Percentiles rank a stretch among this genome's conserved stretches.
Evolutionary conservation across 2,113 vertebrate species (phyloP).

Genomic region (Xyrauchen texanus): DNA sequence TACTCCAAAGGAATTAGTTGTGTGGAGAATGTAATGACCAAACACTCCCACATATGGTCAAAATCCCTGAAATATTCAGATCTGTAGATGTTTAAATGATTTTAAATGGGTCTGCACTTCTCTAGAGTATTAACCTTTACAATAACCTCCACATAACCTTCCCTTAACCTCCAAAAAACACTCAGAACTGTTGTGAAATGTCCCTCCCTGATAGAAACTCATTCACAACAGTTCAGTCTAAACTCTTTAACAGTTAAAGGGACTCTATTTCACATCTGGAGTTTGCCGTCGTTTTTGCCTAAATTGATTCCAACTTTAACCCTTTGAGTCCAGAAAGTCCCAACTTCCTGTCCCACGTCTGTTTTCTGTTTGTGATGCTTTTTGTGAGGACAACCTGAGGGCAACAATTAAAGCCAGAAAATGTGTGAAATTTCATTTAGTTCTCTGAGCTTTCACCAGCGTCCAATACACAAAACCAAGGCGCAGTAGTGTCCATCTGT

Average conservation of each 20-base stretch:
- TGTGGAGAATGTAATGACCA: too few species aligned
- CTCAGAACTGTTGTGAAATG: conserved; percentile 39
- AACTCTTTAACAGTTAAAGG: conserved; percentile 84
- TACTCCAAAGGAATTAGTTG: too few species aligned
- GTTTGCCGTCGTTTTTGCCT: background rate
- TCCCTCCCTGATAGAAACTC: conserved; percentile 37
- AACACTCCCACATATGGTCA: too few species aligned
- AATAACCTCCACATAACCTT: conserved; percentile 84
- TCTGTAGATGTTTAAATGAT: too few species aligned
- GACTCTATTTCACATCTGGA: conserved; percentile 64
- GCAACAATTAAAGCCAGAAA: too few species aligned
- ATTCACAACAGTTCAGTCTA: conserved; percentile 25
- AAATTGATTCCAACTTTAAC: conserved; percentile 73
- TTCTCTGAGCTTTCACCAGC: too few species aligned
- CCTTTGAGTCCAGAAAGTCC: conserved; percentile 79
- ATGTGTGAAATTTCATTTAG: too few species aligned
- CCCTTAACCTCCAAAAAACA: conserved; percentile 72
- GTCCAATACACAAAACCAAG: too few species aligned
- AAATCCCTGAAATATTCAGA: too few species aligned
- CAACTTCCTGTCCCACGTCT: conserved; percentile 37
- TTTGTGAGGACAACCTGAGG: too few species aligned
- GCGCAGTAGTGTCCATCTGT: too few species aligned
- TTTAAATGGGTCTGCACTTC: conserved; percentile 74
- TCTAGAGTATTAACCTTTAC: conserved; percentile 72
- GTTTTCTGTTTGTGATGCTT: conserved; percentile 4